Evolutionary conservation across 2,797 vertebrate genomes (phyloP).

Genomic region (Sebastes umbrosus): DNA sequence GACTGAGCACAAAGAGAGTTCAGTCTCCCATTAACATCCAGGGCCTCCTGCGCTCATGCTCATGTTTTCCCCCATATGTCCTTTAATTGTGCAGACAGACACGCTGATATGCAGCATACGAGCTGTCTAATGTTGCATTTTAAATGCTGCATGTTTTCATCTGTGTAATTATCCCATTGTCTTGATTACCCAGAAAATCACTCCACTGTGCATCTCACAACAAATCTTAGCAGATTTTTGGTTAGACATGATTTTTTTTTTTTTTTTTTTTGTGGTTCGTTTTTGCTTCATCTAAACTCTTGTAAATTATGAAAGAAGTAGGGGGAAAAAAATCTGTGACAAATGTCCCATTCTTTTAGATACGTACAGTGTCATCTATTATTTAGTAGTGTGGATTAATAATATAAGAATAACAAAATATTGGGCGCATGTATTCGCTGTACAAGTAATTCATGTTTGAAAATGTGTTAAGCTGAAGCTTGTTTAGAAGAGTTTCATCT

Average conservation of each 20-base stretch:
- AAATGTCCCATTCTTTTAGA: slow-evolving; percentile 37
- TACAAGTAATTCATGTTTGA: slow-evolving; percentile 59
- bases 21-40: slow-evolving; percentile 47
- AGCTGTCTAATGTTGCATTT: slow-evolving; percentile 11
- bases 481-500: slow-evolving; percentile 68
- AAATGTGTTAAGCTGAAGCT: slow-evolving; percentile 62
- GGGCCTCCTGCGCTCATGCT: slow-evolving; percentile 15
- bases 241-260: background rate
- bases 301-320: slow-evolving; percentile 38
- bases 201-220: background rate
- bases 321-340: background rate
- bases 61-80: slow-evolving; percentile 45
- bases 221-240: background rate
- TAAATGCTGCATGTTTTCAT: slow-evolving; percentile 18
- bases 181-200: slow-evolving; percentile 24
- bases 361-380: slow-evolving; percentile 44
- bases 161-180: slow-evolving; percentile 35
- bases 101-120: background rate
- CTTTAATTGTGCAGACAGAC: slow-evolving; percentile 28
- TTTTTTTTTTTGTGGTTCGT: background rate
- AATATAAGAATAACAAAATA: slow-evolving; percentile 63
- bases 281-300: slow-evolving; percentile 23
- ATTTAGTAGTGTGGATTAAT: slow-evolving; percentile 59
- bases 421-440: slow-evolving; percentile 47
- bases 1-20: slow-evolving; percentile 32